Evolutionary conservation across 1,140 invertebrate species (phyloP).

Genomic region (Vollenhovia emeryi): DNA sequence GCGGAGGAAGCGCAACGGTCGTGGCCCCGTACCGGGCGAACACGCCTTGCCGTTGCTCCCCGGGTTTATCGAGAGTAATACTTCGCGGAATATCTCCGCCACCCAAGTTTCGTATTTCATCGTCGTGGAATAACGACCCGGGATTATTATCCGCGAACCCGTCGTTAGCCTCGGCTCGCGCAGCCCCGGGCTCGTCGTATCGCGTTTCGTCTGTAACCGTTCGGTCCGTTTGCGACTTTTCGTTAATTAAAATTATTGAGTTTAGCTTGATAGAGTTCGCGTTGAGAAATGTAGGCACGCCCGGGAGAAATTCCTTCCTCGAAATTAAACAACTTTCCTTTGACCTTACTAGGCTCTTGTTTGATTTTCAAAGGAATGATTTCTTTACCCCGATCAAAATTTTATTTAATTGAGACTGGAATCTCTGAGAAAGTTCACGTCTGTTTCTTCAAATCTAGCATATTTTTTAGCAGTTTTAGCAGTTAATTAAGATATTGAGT

Average conservation of each 20-base stretch:
- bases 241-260: neutral
- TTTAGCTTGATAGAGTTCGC: neutral
- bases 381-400: too few species aligned
- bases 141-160: slow-evolving; percentile 50
- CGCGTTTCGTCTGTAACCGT: neutral
- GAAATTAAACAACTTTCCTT: too few species aligned
- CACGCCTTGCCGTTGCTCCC: neutral
- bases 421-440: too few species aligned
- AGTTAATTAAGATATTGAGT: neutral
- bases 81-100: slow-evolving; percentile 15
- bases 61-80: slow-evolving; percentile 29
- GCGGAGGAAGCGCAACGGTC: slow-evolving; percentile 16
- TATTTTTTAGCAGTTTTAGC: too few species aligned
- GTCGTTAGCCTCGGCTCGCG: slow-evolving; percentile 28
- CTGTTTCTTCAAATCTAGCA: too few species aligned
- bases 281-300: neutral
- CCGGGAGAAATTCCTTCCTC: too few species aligned
- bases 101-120: slow-evolving; percentile 55
- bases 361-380: too few species aligned
- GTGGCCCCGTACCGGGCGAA: neutral
- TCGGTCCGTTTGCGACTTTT: neutral
- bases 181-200: slow-evolving; percentile 34
- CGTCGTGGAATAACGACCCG: slow-evolving; percentile 39
- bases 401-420: too few species aligned
- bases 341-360: too few species aligned